Evolutionary conservation across 2,797 vertebrate species (phyloP), one percentile per base, ranked within the genome.

Genomic region (Gastrophryne carolinensis): DNA sequence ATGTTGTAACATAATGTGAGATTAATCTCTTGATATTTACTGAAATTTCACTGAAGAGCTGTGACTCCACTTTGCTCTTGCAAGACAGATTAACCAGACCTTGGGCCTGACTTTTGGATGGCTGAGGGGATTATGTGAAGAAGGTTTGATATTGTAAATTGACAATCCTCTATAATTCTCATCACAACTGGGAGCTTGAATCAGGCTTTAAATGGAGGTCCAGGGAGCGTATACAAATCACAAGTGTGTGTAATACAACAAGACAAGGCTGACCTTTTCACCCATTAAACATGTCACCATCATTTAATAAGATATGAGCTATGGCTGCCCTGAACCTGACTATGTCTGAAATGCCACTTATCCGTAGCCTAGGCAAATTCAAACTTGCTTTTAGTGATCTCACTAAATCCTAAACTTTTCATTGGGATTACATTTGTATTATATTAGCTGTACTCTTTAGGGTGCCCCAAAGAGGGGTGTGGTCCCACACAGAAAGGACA

Each of bases 11-110:
- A 17, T 3, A 17, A 10, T 19, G 26, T 34, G 13, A 50, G 62
- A 66, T 66, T 74, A 74, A 57, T 49, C 34, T 49, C 21, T 47
- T 47, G 62, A 67, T 74, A 66, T 74, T 66, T 74, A 67, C 72
- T 32, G 61, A 66, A 52, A 65, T 39, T 44, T 57, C 62, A 37
- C 44, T 52, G n/a, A 54, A 54, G 72, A 49, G 52, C 35, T 74
- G 52, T 52, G 60, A 47, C 50, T 66, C 61, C 61, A 57, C 61
- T 66, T 57, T 30, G 17, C 61, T 74, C 34, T 9, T 35, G 21
- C 13, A 35, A 44, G 53, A 74, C 26, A 29, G 72, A 67, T 66
- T 74, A 66, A 17, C 23, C 11, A 35, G 49, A 24, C 37, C 50
- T 30, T 47, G 72, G 50, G 53, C 53, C 72, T 74, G 72, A 74